phyloP scores from a whole-genome alignment of 2,888 invertebrate genomes.

The Catocala sponsa region DNA sequence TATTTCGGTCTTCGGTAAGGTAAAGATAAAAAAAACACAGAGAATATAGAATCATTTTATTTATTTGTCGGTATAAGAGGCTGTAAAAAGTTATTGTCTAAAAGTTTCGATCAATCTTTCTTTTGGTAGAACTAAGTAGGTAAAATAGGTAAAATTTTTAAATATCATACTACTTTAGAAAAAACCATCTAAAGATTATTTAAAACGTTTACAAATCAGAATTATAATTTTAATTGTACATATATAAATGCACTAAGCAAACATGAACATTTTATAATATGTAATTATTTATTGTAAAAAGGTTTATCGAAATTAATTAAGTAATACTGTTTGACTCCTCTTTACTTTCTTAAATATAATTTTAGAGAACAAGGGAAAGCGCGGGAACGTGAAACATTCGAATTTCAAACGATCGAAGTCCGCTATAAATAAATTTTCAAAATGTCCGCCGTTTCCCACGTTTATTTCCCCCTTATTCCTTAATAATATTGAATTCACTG shows the following conservation, averaged over 20 bases:
- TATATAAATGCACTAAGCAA: slow-evolving; percentile 67
- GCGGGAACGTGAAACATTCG: slow-evolving; percentile 24
- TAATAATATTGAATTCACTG: slow-evolving; percentile 43
- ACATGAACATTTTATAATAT: slow-evolving; percentile 59
- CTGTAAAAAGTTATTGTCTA: slow-evolving; percentile 87
- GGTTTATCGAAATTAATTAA: slow-evolving; percentile 79
- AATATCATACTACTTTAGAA: slow-evolving; percentile 58
- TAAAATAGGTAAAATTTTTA: slow-evolving; percentile 62
- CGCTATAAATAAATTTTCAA: slow-evolving; percentile 22
- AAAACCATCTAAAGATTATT: slow-evolving; percentile 59
- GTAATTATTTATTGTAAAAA: slow-evolving; percentile 65
- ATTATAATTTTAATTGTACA: slow-evolving; percentile 54
- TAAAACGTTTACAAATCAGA: slow-evolving; percentile 54
- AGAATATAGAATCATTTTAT: slow-evolving; percentile 78
- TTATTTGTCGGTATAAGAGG: slow-evolving; percentile 84
- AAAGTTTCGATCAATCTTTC: slow-evolving; percentile 78
- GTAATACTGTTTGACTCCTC: slow-evolving; percentile 85
- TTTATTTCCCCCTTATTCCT: slow-evolving; percentile 38
- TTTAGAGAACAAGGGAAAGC: slow-evolving; percentile 56
- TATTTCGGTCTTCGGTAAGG: neutral
- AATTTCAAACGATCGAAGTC: slow-evolving; percentile 1
- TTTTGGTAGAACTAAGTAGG: slow-evolving; percentile 65
- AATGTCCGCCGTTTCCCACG: slow-evolving; percentile 15
- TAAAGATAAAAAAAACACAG: slow-evolving; percentile 66
- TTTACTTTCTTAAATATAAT: slow-evolving; percentile 62